phyloP scores from a whole-genome alignment of 2,797 vertebrate genomes.

The Chromobotia macracanthus region DNA sequence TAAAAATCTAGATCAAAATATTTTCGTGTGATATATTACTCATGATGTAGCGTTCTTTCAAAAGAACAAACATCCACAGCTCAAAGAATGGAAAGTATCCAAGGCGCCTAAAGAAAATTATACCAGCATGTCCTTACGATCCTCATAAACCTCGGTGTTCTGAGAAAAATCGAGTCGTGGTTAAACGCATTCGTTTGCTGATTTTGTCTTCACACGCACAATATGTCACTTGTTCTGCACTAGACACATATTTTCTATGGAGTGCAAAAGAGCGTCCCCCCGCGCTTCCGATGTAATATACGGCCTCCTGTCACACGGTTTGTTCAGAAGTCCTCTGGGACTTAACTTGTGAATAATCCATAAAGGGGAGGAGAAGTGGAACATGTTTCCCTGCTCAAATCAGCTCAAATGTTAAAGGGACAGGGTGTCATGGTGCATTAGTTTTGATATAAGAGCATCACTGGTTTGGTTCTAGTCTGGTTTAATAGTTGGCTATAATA shows the following conservation, averaged over 20 bases:
- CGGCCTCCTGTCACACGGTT: conserved; percentile 49
- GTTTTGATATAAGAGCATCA: background rate
- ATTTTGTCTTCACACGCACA: background rate
- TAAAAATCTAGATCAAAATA: background rate
- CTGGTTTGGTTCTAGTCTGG: background rate
- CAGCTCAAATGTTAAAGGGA: conserved; percentile 76
- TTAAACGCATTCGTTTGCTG: background rate
- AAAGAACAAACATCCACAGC: background rate
- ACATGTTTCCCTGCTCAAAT: conserved; percentile 61
- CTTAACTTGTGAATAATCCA: conserved; percentile 82
- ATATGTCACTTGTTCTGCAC: background rate
- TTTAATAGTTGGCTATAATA: background rate
- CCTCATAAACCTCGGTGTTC: background rate
- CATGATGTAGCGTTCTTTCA: background rate
- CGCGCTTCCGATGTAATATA: background rate
- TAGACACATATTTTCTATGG: background rate
- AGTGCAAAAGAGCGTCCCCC: background rate
- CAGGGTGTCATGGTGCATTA: conserved; percentile 49
- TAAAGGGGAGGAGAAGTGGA: conserved; percentile 75
- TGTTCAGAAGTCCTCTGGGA: conserved; percentile 72
- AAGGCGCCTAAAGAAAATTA: background rate
- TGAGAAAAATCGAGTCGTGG: background rate
- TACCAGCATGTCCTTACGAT: background rate
- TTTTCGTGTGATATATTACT: background rate
- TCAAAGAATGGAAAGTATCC: no score